phyloP scores from a whole-genome alignment of 2,797 vertebrate species.

The Micrastur ruficollis region DNA sequence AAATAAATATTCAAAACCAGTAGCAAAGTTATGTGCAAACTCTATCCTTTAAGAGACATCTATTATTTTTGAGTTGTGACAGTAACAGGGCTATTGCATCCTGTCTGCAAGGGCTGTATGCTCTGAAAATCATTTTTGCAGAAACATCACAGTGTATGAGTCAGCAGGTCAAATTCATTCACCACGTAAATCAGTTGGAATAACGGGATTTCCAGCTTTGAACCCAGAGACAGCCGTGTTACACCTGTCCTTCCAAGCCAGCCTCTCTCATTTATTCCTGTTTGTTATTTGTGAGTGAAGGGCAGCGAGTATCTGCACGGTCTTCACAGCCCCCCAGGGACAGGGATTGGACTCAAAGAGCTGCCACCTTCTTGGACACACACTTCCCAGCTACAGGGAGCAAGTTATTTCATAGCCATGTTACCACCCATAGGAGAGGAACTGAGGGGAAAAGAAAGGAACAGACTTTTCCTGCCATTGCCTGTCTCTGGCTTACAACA shows the following conservation, averaged over 20 bases:
- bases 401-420: background rate
- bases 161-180: background rate
- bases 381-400: background rate
- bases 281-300: background rate
- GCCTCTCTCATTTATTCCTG: background rate
- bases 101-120: background rate
- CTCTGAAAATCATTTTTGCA: background rate
- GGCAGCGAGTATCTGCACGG: background rate
- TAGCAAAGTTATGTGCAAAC: background rate
- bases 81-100: background rate
- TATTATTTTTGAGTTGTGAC: background rate
- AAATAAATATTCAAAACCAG: constrained; percentile 13
- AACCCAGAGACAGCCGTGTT: background rate
- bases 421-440: background rate
- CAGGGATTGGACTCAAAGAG: background rate
- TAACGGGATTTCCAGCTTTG: background rate
- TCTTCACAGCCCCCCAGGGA: background rate
- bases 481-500: background rate
- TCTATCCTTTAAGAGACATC: background rate
- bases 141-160: background rate
- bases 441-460: background rate
- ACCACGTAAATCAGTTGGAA: background rate
- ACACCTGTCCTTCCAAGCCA: background rate
- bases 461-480: background rate
- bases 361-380: background rate